Conservation (phyloP, 2,888 invertebrate species). For the Ormyrus pomaceus region DNA sequence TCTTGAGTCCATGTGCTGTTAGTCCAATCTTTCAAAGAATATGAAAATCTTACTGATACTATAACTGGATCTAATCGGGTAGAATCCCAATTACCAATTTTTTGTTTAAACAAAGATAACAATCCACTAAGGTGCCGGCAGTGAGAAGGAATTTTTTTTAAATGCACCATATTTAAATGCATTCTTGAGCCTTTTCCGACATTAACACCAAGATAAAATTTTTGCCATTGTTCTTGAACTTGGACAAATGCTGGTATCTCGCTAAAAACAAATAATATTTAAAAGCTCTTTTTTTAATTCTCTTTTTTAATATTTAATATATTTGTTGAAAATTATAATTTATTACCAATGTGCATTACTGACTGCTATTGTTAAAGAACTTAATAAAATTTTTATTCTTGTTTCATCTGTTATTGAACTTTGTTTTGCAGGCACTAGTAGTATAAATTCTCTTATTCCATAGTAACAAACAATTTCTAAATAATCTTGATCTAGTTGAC, state of each 20-base stretch:
- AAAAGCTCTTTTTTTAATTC: background rate
- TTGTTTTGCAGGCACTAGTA: constrained; percentile 82
- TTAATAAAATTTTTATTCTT: constrained; percentile 86
- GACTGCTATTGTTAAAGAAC: constrained; percentile 88
- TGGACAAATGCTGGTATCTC: constrained; percentile 92
- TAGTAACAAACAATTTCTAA: constrained; percentile 84
- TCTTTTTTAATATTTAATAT: background rate
- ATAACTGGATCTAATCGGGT: constrained; percentile 80
- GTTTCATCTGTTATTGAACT: constrained; percentile 81
- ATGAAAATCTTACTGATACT: constrained; percentile 87
- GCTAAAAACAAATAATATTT: constrained; percentile 72
- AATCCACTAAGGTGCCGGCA: constrained; percentile 89
- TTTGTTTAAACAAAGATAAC: constrained; percentile 92
- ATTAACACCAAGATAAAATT: constrained; percentile 88
- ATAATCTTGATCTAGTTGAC: constrained; percentile 71
- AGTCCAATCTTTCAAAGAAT: constrained; percentile 81
- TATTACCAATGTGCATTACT: constrained; percentile 86
- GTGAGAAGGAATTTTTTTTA: constrained; percentile 87
- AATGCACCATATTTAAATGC: constrained; percentile 93
- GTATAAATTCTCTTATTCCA: constrained; percentile 89
- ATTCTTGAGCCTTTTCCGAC: constrained; percentile 86
- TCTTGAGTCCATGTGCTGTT: constrained; percentile 81
- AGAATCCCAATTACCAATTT: constrained; percentile 79
- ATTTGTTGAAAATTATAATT: background rate
- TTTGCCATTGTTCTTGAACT: constrained; percentile 88